phyloP scores from a whole-genome alignment of 2,888 invertebrate genomes.

The Mythimna pallens region DNA sequence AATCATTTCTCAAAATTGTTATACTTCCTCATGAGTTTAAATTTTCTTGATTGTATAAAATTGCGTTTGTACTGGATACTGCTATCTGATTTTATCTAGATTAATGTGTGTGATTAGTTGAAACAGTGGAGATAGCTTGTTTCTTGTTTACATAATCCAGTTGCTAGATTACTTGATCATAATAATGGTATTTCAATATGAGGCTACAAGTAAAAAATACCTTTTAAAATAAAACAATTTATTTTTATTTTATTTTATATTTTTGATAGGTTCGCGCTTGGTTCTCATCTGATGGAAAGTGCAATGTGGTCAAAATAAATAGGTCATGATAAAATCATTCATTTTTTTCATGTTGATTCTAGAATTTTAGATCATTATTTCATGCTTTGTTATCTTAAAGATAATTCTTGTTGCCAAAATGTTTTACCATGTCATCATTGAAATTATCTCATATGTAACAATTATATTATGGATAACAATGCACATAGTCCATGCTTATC shows the following conservation, averaged over 20 bases:
- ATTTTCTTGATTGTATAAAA: slow-evolving; percentile 2
- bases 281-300: too few species aligned
- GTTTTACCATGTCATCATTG: slow-evolving; percentile 2
- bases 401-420: not conserved
- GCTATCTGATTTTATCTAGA: slow-evolving; percentile 27
- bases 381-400: slow-evolving; percentile 2
- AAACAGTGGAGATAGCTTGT: slow-evolving; percentile 21
- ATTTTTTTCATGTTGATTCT: slow-evolving; percentile 4
- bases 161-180: slow-evolving; percentile 1
- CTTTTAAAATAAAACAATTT: not conserved
- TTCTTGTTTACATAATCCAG: slow-evolving; percentile 22
- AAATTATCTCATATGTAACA: slow-evolving; percentile 13
- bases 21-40: not conserved
- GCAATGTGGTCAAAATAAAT: too few species aligned
- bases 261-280: too few species aligned
- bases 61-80: not conserved
- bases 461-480: slow-evolving; percentile 26
- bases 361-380: not conserved
- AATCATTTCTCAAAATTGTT: not conserved
- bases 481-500: slow-evolving; percentile 31
- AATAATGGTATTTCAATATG: not conserved
- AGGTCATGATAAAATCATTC: not conserved
- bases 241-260: too few species aligned
- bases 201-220: not conserved
- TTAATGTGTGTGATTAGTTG: slow-evolving; percentile 28